Conservation (phyloP, 2,113 vertebrate genomes). For the Channa maculata region DNA sequence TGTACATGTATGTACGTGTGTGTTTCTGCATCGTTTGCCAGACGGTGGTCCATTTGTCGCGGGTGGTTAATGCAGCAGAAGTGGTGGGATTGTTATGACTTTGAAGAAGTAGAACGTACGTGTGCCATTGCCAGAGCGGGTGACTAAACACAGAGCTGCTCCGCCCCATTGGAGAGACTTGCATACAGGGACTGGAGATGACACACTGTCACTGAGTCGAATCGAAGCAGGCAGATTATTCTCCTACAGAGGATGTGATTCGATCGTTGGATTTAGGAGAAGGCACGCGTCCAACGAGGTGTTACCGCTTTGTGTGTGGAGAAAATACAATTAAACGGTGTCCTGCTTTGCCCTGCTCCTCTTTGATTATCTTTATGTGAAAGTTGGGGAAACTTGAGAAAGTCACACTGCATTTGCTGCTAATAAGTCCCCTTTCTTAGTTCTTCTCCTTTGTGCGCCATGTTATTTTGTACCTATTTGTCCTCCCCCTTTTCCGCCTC, state of each 20-base stretch:
- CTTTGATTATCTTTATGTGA: conserved; percentile 16
- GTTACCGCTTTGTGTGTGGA: not conserved
- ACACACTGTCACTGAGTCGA: conserved; percentile 48
- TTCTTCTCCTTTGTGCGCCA: conserved; percentile 28
- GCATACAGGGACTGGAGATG: conserved; percentile 45
- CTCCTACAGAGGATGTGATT: not conserved
- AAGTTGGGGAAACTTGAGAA: conserved; percentile 18
- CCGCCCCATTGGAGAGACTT: conserved; percentile 50
- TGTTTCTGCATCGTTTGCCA: conserved; percentile 23
- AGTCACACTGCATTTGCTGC: conserved; percentile 29
- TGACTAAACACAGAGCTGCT: conserved; percentile 50
- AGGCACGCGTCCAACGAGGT: not conserved
- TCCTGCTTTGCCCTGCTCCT: not conserved
- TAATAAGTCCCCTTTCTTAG: conserved; percentile 14
- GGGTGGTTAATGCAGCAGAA: conserved; percentile 56
- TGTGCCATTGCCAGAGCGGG: conserved; percentile 36
- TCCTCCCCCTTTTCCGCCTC: conserved; percentile 23
- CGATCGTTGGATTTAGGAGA: conserved; percentile 16
- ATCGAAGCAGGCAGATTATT: conserved; percentile 53
- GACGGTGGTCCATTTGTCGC: conserved; percentile 50
- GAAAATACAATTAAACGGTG: not conserved
- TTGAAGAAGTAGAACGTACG: conserved; percentile 57
- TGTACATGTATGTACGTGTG: not conserved
- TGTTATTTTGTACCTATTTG: conserved; percentile 39
- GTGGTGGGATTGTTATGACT: conserved; percentile 50